Conservation (phyloP, 2,888 invertebrate genomes). For the Sminthurinus aureus region DNA sequence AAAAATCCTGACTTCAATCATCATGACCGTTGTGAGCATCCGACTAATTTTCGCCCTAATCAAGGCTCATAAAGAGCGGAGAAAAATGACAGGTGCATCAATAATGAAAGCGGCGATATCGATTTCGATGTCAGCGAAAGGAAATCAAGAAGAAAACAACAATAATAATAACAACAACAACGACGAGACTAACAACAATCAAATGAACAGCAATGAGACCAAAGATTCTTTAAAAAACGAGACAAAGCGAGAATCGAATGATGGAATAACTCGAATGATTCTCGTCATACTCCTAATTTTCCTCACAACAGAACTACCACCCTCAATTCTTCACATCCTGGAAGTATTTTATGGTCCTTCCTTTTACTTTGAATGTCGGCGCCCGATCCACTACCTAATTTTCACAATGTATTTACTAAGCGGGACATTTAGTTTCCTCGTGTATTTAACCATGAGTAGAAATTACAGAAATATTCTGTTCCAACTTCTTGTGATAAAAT, state of each 20-base stretch:
- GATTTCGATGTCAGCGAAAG: no score
- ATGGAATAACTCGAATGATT: background rate
- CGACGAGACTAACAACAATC: no score
- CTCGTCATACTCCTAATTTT: background rate
- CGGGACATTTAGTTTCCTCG: background rate
- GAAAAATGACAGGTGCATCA: background rate
- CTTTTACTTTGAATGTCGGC: background rate
- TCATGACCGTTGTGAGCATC: background rate
- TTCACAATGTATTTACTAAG: background rate
- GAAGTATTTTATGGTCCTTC: background rate
- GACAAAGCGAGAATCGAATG: no score
- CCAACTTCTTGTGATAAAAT: no score
- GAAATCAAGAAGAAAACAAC: no score
- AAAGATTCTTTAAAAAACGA: background rate
- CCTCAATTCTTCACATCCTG: background rate
- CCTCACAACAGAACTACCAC: background rate
- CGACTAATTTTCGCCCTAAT: background rate
- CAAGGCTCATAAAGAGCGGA: background rate
- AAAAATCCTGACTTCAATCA: background rate
- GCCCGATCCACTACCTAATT: slow-evolving; percentile 3
- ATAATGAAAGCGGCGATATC: no score
- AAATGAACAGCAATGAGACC: background rate
- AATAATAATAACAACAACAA: no score
- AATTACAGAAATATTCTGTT: background rate
- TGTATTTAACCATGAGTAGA: background rate